Evolutionary conservation across 2,113 vertebrate genomes (phyloP), one percentile per base, ranked within the genome.

Genomic region (Hystrix brachyura): DNA sequence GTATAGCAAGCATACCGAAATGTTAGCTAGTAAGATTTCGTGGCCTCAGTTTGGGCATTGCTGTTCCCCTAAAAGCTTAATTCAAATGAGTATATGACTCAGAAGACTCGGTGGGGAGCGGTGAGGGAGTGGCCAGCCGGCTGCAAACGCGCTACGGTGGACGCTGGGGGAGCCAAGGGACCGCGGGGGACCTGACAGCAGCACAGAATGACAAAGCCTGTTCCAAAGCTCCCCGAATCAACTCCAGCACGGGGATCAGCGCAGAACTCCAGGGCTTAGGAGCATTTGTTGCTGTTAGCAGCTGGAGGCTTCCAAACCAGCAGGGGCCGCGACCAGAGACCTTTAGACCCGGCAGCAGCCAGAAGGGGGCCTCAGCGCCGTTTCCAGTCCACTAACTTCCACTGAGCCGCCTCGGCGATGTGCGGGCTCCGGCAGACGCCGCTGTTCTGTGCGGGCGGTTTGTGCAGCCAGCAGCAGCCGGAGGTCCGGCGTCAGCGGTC

Each of bases 401-500:
- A 27, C 3, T 1, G 46, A 21, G 5, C 27, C 29, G 55, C 46
- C 65, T 34, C 2, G 0, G 27, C 10, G 48, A 59, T 21, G 29
- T 62, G 27, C 79, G 29, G 5, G 6, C 32, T 64, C 55, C 3
- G 4, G 60, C 29, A 38, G 29, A 27, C 65, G 65, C 27, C 2
- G 51, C 14, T 7, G 25, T 3, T 1, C 51, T 0, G 11, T 0
- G 13, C 27, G 25, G 69, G 0, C 34, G 23, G 81, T 21, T 43
- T 19, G n/a, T 4, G 79, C 34, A 7, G 46, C 23, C 18, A 34
- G 71, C n/a, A 3, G n/a, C 14, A 0, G 10, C 13, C 3, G 8
- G 0, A 38, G 7, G 1, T 2, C 4, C 17, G 6, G 57, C 0
- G 0, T 11, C 11, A 4, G 43, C 21, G 7, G 34, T 9, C 10